Evolutionary conservation across 2,113 vertebrate species (phyloP).

Genomic region (Promerops cafer): DNA sequence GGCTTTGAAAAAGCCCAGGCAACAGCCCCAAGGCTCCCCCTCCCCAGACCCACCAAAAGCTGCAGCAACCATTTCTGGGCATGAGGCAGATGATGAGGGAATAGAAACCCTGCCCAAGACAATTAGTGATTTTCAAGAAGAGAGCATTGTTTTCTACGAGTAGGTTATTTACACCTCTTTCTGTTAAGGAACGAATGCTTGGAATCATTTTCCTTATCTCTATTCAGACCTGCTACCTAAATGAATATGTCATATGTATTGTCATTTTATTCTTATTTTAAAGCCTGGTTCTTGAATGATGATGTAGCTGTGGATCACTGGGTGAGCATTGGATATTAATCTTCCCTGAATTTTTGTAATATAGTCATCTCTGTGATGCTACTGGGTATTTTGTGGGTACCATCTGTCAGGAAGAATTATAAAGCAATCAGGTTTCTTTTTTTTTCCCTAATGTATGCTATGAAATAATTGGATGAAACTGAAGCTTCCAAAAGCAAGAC

Average conservation of each 20-base stretch:
- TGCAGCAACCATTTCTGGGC: not conserved
- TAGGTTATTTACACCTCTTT: not conserved
- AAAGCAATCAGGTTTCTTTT: not conserved
- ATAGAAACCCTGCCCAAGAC: not conserved
- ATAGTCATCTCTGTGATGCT: not conserved
- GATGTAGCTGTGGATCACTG: not conserved
- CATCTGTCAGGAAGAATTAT: not conserved
- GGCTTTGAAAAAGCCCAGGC: not conserved
- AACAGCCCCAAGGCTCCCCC: no score
- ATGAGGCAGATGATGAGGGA: not conserved
- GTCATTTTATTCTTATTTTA: not conserved
- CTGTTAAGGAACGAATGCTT: not conserved
- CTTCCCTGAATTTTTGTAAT: not conserved
- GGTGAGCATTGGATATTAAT: not conserved
- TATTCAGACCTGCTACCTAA: not conserved
- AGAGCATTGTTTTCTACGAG: not conserved
- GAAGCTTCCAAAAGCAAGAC: not conserved
- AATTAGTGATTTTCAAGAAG: not conserved
- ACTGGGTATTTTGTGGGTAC: not conserved
- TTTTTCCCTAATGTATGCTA: not conserved
- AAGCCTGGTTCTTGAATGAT: not conserved
- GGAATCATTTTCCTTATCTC: not conserved
- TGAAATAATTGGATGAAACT: not conserved
- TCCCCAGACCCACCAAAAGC: fast-evolving
- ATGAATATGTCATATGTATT: not conserved